A percentile compares a stretch with the other conserved stretches of the same genome.
Evolutionary conservation across 2,888 invertebrate genomes (phyloP).

Genomic region (Bellardia pandia): DNA sequence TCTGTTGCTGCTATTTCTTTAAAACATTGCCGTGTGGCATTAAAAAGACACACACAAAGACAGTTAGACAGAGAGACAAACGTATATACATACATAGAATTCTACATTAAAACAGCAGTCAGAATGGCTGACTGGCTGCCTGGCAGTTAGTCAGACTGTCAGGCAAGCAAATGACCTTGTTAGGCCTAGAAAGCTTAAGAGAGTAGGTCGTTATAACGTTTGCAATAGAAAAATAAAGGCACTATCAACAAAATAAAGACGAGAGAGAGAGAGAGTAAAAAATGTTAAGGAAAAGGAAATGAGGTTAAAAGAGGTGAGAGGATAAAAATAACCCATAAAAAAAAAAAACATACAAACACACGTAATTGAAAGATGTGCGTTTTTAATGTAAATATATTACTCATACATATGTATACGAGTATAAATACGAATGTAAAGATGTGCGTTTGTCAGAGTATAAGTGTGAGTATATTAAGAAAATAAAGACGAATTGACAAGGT

Average conservation of each 20-base stretch:
- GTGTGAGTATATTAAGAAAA: neutral
- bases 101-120: constrained; percentile 15
- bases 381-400: constrained; percentile 36
- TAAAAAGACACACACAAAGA: constrained; percentile 2
- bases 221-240: neutral
- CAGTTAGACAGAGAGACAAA: constrained; percentile 15
- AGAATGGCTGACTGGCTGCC: neutral
- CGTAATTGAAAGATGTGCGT: constrained; percentile 25
- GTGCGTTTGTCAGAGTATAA: neutral
- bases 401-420: neutral
- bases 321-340: neutral
- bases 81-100: neutral
- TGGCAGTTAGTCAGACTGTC: neutral
- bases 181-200: constrained; percentile 56
- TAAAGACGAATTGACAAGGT: constrained; percentile 40
- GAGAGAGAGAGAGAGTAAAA: neutral
- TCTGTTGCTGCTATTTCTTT: constrained; percentile 22
- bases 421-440: neutral
- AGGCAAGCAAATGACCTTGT: constrained; percentile 64
- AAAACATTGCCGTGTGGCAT: constrained; percentile 5
- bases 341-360: constrained; percentile 1
- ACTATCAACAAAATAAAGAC: neutral
- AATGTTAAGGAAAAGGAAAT: constrained; percentile 45
- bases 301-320: constrained; percentile 46
- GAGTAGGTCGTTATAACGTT: constrained; percentile 20